These are phyloP conservation scores for Lycia hirtaria DNA, from an alignment of 2,888 invertebrate genomes.

Conservation along the genomic window DNA sequence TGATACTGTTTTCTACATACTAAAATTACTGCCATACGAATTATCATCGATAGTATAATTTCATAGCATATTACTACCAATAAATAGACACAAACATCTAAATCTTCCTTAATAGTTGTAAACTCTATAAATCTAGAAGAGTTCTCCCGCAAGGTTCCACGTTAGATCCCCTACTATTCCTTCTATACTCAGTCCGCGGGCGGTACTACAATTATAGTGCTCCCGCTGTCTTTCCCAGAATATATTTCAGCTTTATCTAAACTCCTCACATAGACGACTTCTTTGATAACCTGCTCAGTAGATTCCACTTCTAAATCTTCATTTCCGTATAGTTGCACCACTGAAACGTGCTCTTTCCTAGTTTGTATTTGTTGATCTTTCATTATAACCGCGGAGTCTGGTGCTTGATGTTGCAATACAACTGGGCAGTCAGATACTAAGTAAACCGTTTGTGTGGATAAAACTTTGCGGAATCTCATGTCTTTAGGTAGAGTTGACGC, in stretches of 20 bases:
- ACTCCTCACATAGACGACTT: conserved; percentile 67
- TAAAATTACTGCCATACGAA: conserved; percentile 17
- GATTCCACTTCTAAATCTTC: conserved; percentile 61
- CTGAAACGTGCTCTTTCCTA: conserved; percentile 70
- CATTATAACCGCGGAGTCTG: conserved; percentile 61
- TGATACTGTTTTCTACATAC: conserved; percentile 18
- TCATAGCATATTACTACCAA: conserved; percentile 1
- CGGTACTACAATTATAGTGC: conserved; percentile 77
- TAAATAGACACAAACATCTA: not conserved
- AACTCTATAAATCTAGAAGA: conserved; percentile 9
- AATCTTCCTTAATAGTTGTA: conserved; percentile 6
- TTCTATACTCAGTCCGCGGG: conserved; percentile 71
- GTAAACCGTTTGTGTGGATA: conserved; percentile 77
- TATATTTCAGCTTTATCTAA: conserved; percentile 73
- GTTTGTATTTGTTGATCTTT: conserved; percentile 58
- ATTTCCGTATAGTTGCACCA: conserved; percentile 73
- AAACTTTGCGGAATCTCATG: conserved; percentile 76
- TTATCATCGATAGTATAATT: conserved; percentile 1
- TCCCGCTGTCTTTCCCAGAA: conserved; percentile 70
- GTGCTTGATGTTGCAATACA: conserved; percentile 52
- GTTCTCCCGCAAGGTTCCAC: conserved; percentile 34
- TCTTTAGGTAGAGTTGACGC: conserved; percentile 77
- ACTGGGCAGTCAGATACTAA: conserved; percentile 69
- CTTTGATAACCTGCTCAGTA: conserved; percentile 62
- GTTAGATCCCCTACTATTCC: conserved; percentile 31